Evolutionary conservation across 2,797 vertebrate genomes (phyloP), one percentile per base, ranked within the genome.

Genomic region (Pogonophryne albipinna): DNA sequence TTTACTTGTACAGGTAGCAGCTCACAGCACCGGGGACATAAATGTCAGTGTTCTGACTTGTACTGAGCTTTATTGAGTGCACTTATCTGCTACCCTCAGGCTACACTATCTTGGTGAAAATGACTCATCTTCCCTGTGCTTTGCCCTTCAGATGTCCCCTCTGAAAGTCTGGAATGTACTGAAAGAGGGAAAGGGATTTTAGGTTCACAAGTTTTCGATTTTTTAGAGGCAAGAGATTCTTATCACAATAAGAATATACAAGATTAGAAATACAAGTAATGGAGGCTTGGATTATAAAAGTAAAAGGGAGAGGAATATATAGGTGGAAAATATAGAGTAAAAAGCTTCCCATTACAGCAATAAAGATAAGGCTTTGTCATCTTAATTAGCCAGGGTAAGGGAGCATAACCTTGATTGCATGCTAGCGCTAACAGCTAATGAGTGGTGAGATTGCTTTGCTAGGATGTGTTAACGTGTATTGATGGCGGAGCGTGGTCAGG

Each of bases 21-120:
- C 83, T 83, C 80, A 49, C 77, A 80, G 84, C 78, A 66, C 57
- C 49, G 2, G 61, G 59, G 70, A 84, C 82, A 76, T 85, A 84
- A 89, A 90, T 85, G 83, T 82, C 86, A 87, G 67, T 80, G 74
- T 89, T 83, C 80, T 82, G 74, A 85, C 84, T 87, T 16, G 14
- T 63, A 63, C 80, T 55, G 4, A 74, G 86, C 82, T 85, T 88
- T 85, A 83, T 85, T 78, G 82, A 89, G 74, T 68, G 69, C 79
- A 79, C 85, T 88, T 90, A 89, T 91, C 85, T 83, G 68, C 71
- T 60, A 58, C 80, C 84, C 83, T 73, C 73, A 83, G 83, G 91
- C 79, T 79, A 65, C 47, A 70, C 79, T 72, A 80, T 79, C 85
- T 69, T 12, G 52, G 75, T 59, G 79, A 74, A 79, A 86, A 82